Percentiles rank a stretch among this genome's conserved stretches.
Evolutionary conservation across 2,113 vertebrate species (phyloP).

Genomic region (Elephantulus edwardii): DNA sequence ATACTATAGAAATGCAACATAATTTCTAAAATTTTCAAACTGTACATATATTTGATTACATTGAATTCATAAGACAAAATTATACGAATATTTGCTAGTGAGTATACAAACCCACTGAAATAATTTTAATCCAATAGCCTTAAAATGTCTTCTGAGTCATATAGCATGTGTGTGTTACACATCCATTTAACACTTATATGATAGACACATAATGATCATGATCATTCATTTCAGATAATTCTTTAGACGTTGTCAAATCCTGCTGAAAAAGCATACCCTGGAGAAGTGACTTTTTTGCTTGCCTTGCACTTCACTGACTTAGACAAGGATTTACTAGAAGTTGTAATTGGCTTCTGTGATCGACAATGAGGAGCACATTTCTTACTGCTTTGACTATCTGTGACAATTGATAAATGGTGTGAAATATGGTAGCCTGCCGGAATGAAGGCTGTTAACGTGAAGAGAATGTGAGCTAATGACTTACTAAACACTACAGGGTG

Average conservation of each 20-base stretch:
- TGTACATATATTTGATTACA: background rate
- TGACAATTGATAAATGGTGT: slow-evolving; percentile 62
- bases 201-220: slow-evolving; percentile 62
- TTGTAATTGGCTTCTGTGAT: slow-evolving; percentile 61
- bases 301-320: slow-evolving; percentile 67
- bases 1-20: background rate
- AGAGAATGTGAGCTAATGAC: slow-evolving; percentile 43
- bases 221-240: slow-evolving; percentile 61
- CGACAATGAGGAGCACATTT: slow-evolving; percentile 57
- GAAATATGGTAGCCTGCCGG: slow-evolving; percentile 14
- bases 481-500: slow-evolving; percentile 19
- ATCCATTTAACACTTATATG: slow-evolving; percentile 41
- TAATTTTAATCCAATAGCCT: slow-evolving; percentile 24
- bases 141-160: slow-evolving; percentile 12
- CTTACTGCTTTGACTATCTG: slow-evolving; percentile 52
- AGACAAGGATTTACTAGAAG: slow-evolving; percentile 61
- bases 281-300: slow-evolving; percentile 67
- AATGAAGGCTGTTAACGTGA: slow-evolving; percentile 33
- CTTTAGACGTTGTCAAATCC: slow-evolving; percentile 66
- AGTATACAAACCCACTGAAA: background rate
- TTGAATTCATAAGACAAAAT: background rate
- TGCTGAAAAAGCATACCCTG: slow-evolving; percentile 65
- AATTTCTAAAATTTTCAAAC: background rate
- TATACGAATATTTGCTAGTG: background rate
- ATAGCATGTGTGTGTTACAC: background rate